Evolutionary conservation across 2,888 invertebrate species (phyloP), one percentile per base, ranked within the genome.

Genomic region (Sarcophaga caerulescens): DNA sequence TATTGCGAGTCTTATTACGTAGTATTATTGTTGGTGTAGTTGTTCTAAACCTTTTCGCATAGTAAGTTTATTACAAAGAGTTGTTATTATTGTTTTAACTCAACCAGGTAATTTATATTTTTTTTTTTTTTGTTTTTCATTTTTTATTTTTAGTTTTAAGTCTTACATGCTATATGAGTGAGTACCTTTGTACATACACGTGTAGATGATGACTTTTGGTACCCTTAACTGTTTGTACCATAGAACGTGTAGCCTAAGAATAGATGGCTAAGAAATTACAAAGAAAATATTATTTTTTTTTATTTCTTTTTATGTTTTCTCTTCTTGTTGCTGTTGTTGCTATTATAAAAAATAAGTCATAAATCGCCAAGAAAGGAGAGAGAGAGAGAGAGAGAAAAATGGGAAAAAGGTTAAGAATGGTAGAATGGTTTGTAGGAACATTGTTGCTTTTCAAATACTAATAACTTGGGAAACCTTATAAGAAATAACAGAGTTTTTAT

Each of bases 241-340:
- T 52, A 63, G 62, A 63, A 70, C 78, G 69, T 70, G 78, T 62
- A 62, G 57, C 47, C 45, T 19, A 3, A 74, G 59, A 60, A 73
- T 62, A 60, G 47, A 21, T 66, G 65, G 66, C 4, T 70, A 74
- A 25, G 47, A 81, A 81, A 81, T 81, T 74, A 74, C 35, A 68
- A 62, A 73, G n/a, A n/a, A 69, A 81, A 68, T 44, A 74, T 52
- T 69, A 52, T 25, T 8, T 35, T n/a, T 44, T 60, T 60, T 59
- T 59, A 12, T 66, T 59, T 63, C 65, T 47, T 19, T 57, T 35
- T 35, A 45, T 21, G 3, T 57, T 60, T 23, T 62, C 45, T 60
- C 35, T 63, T 52, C 6, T 65, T 73, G 8, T 35, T 47, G 52
- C 10, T 52, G 52, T 5, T 52, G 52, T 52, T 17, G 17, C 10